A percentile compares a stretch with the other conserved stretches of the same genome.
Conservation (phyloP, 2,888 invertebrate species). For the Celastrina argiolus region DNA sequence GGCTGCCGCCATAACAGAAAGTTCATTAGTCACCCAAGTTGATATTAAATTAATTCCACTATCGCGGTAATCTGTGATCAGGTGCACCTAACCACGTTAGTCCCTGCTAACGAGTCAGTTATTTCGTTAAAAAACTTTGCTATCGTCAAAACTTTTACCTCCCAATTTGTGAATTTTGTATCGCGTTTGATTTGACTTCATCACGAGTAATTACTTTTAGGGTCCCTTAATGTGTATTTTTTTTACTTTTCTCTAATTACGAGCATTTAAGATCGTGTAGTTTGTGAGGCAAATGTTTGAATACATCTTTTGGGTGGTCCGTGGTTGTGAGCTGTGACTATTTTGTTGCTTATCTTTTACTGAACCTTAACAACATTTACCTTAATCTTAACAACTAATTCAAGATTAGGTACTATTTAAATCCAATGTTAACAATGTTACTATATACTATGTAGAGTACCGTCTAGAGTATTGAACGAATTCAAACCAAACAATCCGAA, state of each 20-base stretch:
- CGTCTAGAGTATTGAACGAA: no score
- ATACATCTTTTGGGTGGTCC: background rate
- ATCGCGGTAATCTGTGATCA: slow-evolving; percentile 39
- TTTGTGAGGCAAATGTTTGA: background rate
- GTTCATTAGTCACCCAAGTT: slow-evolving; percentile 11
- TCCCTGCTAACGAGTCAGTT: slow-evolving; percentile 63
- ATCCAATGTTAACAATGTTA: background rate
- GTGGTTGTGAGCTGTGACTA: background rate
- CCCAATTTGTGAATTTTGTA: slow-evolving; percentile 37
- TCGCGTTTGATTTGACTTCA: slow-evolving; percentile 7
- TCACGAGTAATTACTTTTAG: background rate
- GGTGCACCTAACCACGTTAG: slow-evolving; percentile 57
- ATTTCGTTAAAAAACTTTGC: slow-evolving; percentile 75
- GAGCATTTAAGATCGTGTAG: background rate
- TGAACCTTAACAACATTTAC: no score
- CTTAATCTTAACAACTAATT: background rate
- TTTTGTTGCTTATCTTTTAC: background rate
- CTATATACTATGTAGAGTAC: no score
- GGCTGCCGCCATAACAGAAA: background rate
- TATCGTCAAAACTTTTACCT: slow-evolving; percentile 73
- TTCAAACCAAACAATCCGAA: no score
- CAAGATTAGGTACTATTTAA: background rate
- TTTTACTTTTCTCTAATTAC: background rate
- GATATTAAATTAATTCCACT: slow-evolving; percentile 29
- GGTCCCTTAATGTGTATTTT: background rate